Conservation (phyloP, 2,113 vertebrate species). For the Bungarus multicinctus region DNA sequence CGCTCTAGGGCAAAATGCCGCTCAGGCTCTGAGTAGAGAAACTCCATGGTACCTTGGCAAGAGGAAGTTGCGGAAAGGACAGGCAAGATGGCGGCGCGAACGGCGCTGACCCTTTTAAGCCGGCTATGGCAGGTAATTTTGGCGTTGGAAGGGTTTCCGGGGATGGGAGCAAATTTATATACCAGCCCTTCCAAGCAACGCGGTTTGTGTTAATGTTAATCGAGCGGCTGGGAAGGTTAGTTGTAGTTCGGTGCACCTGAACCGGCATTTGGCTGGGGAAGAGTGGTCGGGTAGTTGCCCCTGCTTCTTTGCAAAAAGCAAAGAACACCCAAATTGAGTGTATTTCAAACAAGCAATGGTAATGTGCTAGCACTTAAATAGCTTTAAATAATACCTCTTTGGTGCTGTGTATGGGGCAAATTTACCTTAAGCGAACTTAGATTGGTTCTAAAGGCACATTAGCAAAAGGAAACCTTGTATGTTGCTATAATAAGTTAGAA, state of each 20-base stretch:
- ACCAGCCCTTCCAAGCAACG: background rate
- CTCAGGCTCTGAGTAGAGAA: background rate
- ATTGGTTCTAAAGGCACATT: background rate
- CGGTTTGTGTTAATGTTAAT: background rate
- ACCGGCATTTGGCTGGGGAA: background rate
- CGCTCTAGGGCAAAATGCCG: background rate
- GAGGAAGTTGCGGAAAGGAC: background rate
- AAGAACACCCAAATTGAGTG: background rate
- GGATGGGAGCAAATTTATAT: background rate
- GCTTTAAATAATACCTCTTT: background rate
- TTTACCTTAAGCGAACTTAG: background rate
- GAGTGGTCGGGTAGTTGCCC: background rate
- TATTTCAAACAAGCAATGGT: background rate
- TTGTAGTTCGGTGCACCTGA: background rate
- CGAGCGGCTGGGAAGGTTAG: background rate
- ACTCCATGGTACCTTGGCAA: background rate
- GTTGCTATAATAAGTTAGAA: background rate
- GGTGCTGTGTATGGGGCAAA: background rate
- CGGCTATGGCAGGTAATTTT: slow-evolving; percentile 56
- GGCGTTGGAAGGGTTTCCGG: background rate
- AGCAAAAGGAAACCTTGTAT: background rate
- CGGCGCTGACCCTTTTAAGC: fast-evolving
- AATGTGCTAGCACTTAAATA: background rate
- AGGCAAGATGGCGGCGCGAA: slow-evolving; percentile 58
- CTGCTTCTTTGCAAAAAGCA: background rate